phyloP scores from a whole-genome alignment of 2,888 invertebrate species.

The Scaptomyza caliginosa region DNA sequence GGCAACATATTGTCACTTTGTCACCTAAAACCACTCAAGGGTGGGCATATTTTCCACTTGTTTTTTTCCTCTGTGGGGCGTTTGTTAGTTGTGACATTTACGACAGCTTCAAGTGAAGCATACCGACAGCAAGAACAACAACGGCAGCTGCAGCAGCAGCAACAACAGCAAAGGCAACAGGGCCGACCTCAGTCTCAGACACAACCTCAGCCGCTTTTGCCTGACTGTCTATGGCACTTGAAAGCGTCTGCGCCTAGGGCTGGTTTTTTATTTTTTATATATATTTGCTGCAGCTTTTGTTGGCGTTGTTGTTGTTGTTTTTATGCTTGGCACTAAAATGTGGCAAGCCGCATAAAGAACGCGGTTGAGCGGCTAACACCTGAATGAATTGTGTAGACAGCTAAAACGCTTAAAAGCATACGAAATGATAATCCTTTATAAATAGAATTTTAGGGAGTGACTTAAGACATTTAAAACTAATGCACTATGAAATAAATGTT shows the following conservation, averaged over 20 bases:
- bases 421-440: slow-evolving; percentile 15
- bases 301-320: slow-evolving; percentile 15
- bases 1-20: slow-evolving; percentile 81
- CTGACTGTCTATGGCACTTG: slow-evolving; percentile 70
- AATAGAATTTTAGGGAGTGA: neutral
- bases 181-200: slow-evolving; percentile 44
- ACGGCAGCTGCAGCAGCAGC: slow-evolving; percentile 18
- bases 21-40: slow-evolving; percentile 76
- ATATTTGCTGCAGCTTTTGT: slow-evolving; percentile 11
- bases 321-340: slow-evolving; percentile 43
- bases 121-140: slow-evolving; percentile 52
- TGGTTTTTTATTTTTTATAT: slow-evolving; percentile 9
- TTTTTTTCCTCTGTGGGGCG: slow-evolving; percentile 24
- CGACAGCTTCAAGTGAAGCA: slow-evolving; percentile 75
- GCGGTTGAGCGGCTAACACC: slow-evolving; percentile 32
- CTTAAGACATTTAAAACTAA: neutral
- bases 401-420: slow-evolving; percentile 42
- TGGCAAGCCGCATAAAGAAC: slow-evolving; percentile 52
- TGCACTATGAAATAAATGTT: neutral
- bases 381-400: slow-evolving; percentile 48
- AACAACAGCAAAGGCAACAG: slow-evolving; percentile 10
- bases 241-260: slow-evolving; percentile 75
- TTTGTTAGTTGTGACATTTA: slow-evolving; percentile 70
- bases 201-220: slow-evolving; percentile 36
- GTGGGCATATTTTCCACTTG: slow-evolving; percentile 42